Percentiles rank a stretch among this genome's conserved stretches.
Conservation (phyloP, 1,140 invertebrate species). For the Pogonomyrmex barbatus region DNA sequence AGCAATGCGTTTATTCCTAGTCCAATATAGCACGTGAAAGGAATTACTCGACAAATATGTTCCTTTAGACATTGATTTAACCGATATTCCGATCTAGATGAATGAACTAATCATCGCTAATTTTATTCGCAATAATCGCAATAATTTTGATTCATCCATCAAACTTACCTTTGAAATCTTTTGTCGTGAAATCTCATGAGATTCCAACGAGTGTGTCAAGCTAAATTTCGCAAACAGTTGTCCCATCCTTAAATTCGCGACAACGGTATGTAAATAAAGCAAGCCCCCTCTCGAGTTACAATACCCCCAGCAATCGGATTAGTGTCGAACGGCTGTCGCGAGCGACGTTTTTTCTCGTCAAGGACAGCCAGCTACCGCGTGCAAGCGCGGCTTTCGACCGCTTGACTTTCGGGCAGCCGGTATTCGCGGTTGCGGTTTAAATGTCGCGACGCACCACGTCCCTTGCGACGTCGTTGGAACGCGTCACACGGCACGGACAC, state of each 20-base stretch:
- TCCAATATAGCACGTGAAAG: background rate
- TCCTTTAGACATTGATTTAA: background rate
- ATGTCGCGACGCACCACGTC: conserved; percentile 45
- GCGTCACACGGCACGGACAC: conserved; percentile 76
- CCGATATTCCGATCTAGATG: background rate
- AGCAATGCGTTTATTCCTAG: background rate
- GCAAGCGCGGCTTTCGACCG: conserved; percentile 43
- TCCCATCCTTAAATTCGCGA: background rate
- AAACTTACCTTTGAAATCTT: background rate
- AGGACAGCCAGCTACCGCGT: conserved; percentile 34
- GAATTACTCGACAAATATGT: background rate
- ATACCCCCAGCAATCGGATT: background rate
- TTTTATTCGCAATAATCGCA: background rate
- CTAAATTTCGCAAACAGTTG: background rate
- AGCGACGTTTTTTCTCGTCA: conserved; percentile 20
- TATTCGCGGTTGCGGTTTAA: conserved; percentile 44
- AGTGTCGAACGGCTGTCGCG: background rate
- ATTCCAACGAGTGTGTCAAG: background rate
- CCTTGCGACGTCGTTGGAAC: conserved; percentile 61
- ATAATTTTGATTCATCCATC: background rate
- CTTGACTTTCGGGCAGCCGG: conserved; percentile 63
- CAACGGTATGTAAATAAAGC: background rate
- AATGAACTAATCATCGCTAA: background rate
- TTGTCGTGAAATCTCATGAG: background rate
- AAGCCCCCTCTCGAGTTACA: background rate